Conservation (phyloP, 2,113 vertebrate species). For the Tachuris rubrigastra region DNA sequence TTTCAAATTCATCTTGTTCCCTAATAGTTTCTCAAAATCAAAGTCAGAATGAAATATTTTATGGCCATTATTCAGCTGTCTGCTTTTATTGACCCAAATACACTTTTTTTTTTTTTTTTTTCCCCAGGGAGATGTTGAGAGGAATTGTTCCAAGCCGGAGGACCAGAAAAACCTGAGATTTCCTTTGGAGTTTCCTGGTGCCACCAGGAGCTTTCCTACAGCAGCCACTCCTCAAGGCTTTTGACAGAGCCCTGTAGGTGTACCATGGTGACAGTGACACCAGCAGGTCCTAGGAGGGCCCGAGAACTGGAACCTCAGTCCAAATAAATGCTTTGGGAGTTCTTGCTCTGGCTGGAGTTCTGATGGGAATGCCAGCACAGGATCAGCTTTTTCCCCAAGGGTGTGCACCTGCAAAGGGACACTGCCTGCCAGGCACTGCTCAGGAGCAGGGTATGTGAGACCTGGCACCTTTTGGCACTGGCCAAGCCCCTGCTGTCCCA, state of each 20-base stretch:
- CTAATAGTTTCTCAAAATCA: not conserved
- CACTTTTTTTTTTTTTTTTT: not conserved
- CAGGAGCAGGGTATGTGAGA: accelerated
- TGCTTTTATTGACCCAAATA: not conserved
- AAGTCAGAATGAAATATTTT: not conserved
- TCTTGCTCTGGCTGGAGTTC: not conserved
- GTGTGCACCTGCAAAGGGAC: not conserved
- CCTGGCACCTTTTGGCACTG: not conserved
- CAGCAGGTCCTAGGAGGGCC: accelerated
- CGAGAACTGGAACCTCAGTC: accelerated
- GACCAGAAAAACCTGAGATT: not conserved
- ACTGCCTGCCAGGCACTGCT: accelerated
- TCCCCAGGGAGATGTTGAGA: not conserved
- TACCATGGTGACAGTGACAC: not conserved
- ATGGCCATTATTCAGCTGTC: not conserved
- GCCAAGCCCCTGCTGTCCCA: accelerated
- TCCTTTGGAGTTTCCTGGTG: not conserved
- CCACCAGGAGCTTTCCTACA: not conserved
- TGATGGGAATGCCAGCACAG: not conserved
- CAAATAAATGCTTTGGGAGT: accelerated
- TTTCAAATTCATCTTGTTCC: not conserved
- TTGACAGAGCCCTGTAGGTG: not conserved
- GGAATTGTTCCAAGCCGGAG: not conserved
- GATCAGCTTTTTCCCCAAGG: not conserved
- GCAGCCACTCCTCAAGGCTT: not conserved